Evolutionary conservation across 1,140 invertebrate genomes (phyloP).

Genomic region (Hermatobates lingyangjiaoensis): DNA sequence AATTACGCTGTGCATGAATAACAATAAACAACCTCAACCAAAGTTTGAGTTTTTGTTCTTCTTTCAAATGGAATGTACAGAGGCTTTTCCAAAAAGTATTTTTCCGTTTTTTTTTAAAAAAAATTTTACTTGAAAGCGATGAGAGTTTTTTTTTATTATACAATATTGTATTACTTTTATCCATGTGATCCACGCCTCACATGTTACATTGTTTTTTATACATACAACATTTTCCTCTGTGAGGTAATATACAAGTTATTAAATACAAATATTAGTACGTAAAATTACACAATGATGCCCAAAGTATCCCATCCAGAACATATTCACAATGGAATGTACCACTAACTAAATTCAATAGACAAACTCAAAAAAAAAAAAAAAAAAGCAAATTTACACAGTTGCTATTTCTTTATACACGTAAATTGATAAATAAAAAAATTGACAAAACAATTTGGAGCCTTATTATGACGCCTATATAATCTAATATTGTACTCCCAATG

Average conservation of each 20-base stretch:
- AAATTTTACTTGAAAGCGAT: slow-evolving; percentile 2
- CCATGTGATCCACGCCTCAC: slow-evolving; percentile 11
- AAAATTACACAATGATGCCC: slow-evolving; percentile 10
- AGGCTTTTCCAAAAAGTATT: background rate
- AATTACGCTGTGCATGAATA: slow-evolving; percentile 7
- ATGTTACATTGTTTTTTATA: background rate
- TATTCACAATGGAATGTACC: slow-evolving; percentile 8
- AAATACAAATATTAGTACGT: background rate
- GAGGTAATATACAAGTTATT: slow-evolving; percentile 4
- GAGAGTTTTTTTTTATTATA: slow-evolving; percentile 2
- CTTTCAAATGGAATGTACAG: slow-evolving; percentile 8
- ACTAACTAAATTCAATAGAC: slow-evolving; percentile 1
- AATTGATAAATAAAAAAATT: slow-evolving; percentile 10
- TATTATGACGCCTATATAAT: slow-evolving; percentile 1
- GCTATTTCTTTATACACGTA: slow-evolving; percentile 1
- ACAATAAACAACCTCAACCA: slow-evolving; percentile 9
- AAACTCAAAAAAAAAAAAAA: background rate
- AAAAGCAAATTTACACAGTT: background rate
- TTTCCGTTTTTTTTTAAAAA: slow-evolving; percentile 5
- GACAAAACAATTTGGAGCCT: slow-evolving; percentile 6
- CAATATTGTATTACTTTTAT: background rate
- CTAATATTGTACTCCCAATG: background rate
- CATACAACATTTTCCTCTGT: background rate
- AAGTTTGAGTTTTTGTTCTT: slow-evolving; percentile 3
- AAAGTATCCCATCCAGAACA: slow-evolving; percentile 14